These are phyloP conservation scores for Panzeria rudis DNA, from an alignment of 2,888 invertebrate genomes.

Conservation along the genomic window DNA sequence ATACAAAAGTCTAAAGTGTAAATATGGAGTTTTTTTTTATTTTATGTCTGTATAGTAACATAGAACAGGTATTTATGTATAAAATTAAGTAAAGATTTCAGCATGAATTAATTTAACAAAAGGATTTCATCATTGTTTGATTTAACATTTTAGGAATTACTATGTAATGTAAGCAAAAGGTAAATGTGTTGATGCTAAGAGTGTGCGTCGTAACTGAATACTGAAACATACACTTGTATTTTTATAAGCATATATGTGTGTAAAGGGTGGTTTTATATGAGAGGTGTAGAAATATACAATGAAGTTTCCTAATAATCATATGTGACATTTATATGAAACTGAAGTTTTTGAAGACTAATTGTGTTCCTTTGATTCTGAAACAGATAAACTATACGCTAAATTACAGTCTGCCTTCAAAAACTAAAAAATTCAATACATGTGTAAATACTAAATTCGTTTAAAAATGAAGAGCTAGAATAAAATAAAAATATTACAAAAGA, in stretches of 20 bases:
- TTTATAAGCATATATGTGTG: not conserved
- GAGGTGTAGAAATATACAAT: not conserved
- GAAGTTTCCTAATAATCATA: no score
- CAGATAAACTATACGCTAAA: no score
- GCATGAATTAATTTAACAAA: constrained; percentile 78
- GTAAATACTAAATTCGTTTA: no score
- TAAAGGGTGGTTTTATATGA: not conserved
- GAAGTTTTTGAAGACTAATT: no score
- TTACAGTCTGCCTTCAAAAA: no score
- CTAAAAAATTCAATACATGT: no score
- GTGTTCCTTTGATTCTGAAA: no score
- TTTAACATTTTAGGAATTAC: constrained; percentile 76
- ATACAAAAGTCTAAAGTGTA: constrained; percentile 9
- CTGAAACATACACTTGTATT: not conserved
- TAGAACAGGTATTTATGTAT: constrained; percentile 76
- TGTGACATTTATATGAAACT: no score
- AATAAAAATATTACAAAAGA: no score
- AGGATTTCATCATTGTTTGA: constrained; percentile 76
- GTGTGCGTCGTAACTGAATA: constrained; percentile 22
- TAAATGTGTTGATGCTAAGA: constrained; percentile 40
- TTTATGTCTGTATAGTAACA: not conserved
- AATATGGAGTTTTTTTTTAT: not conserved
- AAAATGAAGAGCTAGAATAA: no score
- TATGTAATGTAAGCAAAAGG: constrained; percentile 50
- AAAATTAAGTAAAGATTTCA: constrained; percentile 79